A percentile compares a stretch with the other conserved stretches of the same genome.
Conservation (phyloP, 2,797 vertebrate species). For the Adrianichthys oophorus region DNA sequence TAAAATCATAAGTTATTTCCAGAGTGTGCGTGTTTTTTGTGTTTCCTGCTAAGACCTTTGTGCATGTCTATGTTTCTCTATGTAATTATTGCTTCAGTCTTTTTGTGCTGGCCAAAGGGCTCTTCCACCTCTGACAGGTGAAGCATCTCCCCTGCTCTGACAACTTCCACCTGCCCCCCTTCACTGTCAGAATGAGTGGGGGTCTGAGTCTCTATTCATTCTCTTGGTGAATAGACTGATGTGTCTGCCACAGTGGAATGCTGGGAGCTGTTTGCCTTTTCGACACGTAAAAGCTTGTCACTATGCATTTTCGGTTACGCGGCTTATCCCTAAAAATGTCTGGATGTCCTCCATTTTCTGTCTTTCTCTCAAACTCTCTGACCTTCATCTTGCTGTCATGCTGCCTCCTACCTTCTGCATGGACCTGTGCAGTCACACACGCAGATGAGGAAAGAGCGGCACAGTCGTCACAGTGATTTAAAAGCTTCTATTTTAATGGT, state of each 20-base stretch:
- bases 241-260: constrained; percentile 68
- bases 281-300: constrained; percentile 67
- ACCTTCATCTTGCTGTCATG: constrained; percentile 60
- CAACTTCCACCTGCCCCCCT: constrained; percentile 22
- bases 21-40: neutral
- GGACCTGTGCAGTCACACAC: constrained; percentile 35
- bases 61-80: constrained; percentile 30
- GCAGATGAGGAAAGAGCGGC: constrained; percentile 2
- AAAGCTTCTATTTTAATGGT: neutral
- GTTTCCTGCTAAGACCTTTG: constrained; percentile 8
- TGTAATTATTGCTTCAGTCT: constrained; percentile 24
- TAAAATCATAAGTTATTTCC: constrained; percentile 1
- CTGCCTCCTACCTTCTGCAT: constrained; percentile 34
- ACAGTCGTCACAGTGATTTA: neutral
- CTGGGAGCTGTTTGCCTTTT: constrained; percentile 70
- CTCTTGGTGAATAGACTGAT: constrained; percentile 53
- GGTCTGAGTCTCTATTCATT: constrained; percentile 39
- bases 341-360: constrained; percentile 45
- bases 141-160: constrained; percentile 36
- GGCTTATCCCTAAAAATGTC: constrained; percentile 53
- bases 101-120: constrained; percentile 55
- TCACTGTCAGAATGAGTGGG: constrained; percentile 48
- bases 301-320: constrained; percentile 38
- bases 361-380: constrained; percentile 51
- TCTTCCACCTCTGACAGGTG: constrained; percentile 67